Conservation (phyloP, 2,888 invertebrate species). For the Meteorus colon region DNA sequence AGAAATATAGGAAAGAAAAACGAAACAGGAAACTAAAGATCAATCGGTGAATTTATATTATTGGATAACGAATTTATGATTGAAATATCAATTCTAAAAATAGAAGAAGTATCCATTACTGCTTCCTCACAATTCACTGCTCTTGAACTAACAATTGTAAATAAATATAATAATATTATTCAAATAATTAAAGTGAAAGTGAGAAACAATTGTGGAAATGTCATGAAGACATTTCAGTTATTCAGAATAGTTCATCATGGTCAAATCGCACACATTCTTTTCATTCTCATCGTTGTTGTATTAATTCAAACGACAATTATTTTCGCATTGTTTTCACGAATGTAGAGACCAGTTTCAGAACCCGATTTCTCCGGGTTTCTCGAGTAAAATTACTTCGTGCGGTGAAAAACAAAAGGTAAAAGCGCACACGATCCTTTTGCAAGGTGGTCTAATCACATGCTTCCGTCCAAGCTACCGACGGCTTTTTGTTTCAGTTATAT, state of each 20-base stretch:
- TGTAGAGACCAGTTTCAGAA: slow-evolving; percentile 34
- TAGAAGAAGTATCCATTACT: background rate
- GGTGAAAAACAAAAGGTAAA: slow-evolving; percentile 31
- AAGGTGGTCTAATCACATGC: slow-evolving; percentile 48
- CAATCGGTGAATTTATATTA: slow-evolving; percentile 36
- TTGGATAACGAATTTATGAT: background rate
- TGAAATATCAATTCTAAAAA: slow-evolving; percentile 10
- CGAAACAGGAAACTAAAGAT: slow-evolving; percentile 18
- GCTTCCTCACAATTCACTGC: background rate
- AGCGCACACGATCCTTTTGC: slow-evolving; percentile 33
- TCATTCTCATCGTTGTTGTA: slow-evolving; percentile 26
- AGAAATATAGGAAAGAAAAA: background rate
- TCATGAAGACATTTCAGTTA: slow-evolving; percentile 6
- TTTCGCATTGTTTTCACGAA: slow-evolving; percentile 34
- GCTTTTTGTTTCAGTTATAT: slow-evolving; percentile 25
- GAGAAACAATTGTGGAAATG: slow-evolving; percentile 20
- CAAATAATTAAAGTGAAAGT: slow-evolving; percentile 23
- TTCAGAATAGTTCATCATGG: background rate
- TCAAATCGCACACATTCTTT: background rate
- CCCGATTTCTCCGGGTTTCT: slow-evolving; percentile 52
- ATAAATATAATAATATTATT: background rate
- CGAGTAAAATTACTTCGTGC: slow-evolving; percentile 51
- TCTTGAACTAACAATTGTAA: background rate
- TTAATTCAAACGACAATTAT: slow-evolving; percentile 54
- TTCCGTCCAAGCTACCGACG: slow-evolving; percentile 42